These are phyloP conservation scores for Virgularia gustaviana DNA, from an alignment of 92 coral and sea anemone genomes.

Conservation along the genomic window DNA sequence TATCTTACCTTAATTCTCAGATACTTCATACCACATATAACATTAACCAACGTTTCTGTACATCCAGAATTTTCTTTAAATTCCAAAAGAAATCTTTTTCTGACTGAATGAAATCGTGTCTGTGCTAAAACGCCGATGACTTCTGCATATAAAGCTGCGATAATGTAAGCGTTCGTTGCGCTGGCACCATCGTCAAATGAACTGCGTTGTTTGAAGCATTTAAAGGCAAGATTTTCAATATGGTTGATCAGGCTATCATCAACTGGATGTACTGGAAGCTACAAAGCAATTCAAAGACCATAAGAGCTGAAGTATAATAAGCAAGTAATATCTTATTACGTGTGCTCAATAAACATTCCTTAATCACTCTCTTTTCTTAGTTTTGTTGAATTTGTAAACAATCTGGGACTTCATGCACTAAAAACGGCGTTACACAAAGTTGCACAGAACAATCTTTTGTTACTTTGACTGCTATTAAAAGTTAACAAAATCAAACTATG, in stretches of 20 bases:
- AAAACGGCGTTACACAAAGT: too few relatives aligned
- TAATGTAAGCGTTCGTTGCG: constrained; percentile 77
- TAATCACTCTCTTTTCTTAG: background rate
- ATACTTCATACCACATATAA: constrained; percentile 99
- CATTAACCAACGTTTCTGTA: constrained; percentile 70
- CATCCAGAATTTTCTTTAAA: constrained; percentile 81
- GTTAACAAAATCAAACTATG: too few relatives aligned
- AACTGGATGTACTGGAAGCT: constrained; percentile 93
- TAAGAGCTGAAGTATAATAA: background rate
- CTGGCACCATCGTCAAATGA: constrained; percentile 69
- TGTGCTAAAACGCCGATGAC: constrained; percentile 89
- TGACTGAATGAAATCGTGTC: constrained; percentile 77
- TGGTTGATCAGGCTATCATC: constrained; percentile 75
- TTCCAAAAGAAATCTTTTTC: constrained; percentile 82
- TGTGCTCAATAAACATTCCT: too few relatives aligned
- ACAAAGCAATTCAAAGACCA: constrained; percentile 35
- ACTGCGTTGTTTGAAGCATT: constrained; percentile 83
- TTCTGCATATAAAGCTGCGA: constrained; percentile 98
- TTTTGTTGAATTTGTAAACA: too few relatives aligned
- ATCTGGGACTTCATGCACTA: too few relatives aligned
- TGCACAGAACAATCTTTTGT: too few relatives aligned
- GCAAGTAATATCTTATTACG: background rate
- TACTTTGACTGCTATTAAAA: too few relatives aligned
- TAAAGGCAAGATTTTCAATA: constrained; percentile 85
- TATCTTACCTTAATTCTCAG: constrained; percentile 95